Evolutionary conservation across 2,113 vertebrate genomes (phyloP).

Genomic region (Labrus mixtus): DNA sequence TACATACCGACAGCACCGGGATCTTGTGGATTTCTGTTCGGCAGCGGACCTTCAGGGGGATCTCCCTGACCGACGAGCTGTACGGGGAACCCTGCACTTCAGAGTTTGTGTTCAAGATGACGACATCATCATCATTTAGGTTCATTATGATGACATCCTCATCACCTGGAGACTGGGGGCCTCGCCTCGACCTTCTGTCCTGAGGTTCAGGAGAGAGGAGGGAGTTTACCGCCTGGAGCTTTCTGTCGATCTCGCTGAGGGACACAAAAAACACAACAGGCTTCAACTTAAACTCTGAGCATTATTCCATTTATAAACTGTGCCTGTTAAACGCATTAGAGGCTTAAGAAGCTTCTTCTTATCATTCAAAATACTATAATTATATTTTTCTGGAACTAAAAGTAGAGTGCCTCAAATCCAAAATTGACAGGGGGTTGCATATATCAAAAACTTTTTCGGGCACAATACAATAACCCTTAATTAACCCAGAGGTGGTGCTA

Average conservation of each 20-base stretch:
- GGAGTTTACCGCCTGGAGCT: constrained; percentile 67
- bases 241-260: constrained; percentile 77
- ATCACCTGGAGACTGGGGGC: not conserved
- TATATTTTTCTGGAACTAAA: too few species aligned
- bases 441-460: too few species aligned
- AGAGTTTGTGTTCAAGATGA: constrained; percentile 27
- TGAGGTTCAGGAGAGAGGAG: constrained; percentile 56
- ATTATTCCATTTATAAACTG: not conserved
- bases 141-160: constrained; percentile 8
- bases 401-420: too few species aligned
- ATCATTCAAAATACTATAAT: too few species aligned
- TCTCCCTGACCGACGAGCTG: constrained; percentile 43
- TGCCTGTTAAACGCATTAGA: too few species aligned
- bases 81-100: not conserved
- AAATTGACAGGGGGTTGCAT: too few species aligned
- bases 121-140: constrained; percentile 49
- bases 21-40: constrained; percentile 79
- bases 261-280: not conserved
- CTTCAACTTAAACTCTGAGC: not conserved
- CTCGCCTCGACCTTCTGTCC: not conserved
- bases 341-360: too few species aligned
- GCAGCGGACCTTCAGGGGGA: constrained; percentile 83
- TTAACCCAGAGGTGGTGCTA: too few species aligned
- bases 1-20: constrained; percentile 74
- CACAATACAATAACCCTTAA: too few species aligned